Percentiles rank a stretch among this genome's conserved stretches.
Evolutionary conservation across 2,888 invertebrate species (phyloP).

Genomic region (Calephelis perditalis): DNA sequence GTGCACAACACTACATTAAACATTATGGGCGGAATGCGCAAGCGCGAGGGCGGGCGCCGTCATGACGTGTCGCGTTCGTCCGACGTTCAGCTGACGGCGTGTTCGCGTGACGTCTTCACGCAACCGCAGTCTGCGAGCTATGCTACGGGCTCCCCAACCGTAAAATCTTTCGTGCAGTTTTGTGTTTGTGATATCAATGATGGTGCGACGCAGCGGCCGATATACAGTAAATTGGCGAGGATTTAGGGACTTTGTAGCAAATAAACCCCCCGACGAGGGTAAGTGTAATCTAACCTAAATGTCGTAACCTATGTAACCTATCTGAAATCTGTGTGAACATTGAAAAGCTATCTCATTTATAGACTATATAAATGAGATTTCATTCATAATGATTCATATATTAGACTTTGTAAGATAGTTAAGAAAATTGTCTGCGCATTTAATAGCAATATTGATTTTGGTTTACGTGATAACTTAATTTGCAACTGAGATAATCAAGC

Average conservation of each 20-base stretch:
- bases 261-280: conserved; percentile 72
- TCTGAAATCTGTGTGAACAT: neutral
- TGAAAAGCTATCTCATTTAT: neutral
- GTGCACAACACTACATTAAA: conserved; percentile 28
- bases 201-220: conserved; percentile 72
- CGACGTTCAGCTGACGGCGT: conserved; percentile 66
- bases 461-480: too few species aligned
- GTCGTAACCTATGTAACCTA: neutral
- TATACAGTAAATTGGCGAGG: conserved; percentile 75
- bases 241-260: conserved; percentile 67
- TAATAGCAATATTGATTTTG: neutral
- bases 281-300: conserved; percentile 38
- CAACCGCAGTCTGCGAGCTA: conserved; percentile 41
- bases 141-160: conserved; percentile 40
- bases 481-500: too few species aligned
- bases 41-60: conserved; percentile 59
- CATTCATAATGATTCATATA: too few species aligned
- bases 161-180: conserved; percentile 27
- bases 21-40: conserved; percentile 51
- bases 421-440: neutral
- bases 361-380: too few species aligned
- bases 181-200: conserved; percentile 48
- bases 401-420: neutral
- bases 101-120: conserved; percentile 56
- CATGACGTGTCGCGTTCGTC: conserved; percentile 50